Evolutionary conservation across 2,797 vertebrate species (phyloP).

Genomic region (Petrocephalus schoutedeni): DNA sequence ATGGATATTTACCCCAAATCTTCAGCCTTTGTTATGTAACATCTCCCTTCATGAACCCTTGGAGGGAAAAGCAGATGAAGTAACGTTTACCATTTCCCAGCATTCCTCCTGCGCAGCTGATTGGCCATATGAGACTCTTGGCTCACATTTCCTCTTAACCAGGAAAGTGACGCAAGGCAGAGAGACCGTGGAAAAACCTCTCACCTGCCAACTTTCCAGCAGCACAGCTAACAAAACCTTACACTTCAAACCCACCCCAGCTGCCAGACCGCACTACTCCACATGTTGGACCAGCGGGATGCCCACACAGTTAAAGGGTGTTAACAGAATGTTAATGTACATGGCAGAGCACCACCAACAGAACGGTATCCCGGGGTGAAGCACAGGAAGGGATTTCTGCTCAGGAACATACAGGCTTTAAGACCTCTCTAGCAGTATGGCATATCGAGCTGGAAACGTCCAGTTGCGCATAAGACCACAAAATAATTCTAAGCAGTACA

Average conservation of each 20-base stretch:
- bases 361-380: not conserved
- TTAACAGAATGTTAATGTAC: not conserved
- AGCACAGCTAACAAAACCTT: not conserved
- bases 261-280: not conserved
- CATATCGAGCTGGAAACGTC: not conserved
- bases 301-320: not conserved
- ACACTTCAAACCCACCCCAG: not conserved
- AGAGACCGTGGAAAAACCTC: slow-evolving; percentile 24
- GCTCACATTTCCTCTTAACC: slow-evolving; percentile 25
- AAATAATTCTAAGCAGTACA: not conserved
- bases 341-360: not conserved
- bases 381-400: not conserved
- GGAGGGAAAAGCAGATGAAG: slow-evolving; percentile 19
- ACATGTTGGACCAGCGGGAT: not conserved
- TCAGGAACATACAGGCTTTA: not conserved
- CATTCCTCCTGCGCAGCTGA: slow-evolving; percentile 11
- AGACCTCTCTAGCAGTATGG: not conserved
- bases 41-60: slow-evolving; percentile 23
- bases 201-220: slow-evolving; percentile 6
- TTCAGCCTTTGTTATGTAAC: not conserved
- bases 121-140: not conserved
- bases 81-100: slow-evolving; percentile 35
- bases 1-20: not conserved
- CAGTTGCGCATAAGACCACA: not conserved
- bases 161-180: not conserved